phyloP scores from a whole-genome alignment of 2,888 invertebrate species.

The Sussaba pulchella region DNA sequence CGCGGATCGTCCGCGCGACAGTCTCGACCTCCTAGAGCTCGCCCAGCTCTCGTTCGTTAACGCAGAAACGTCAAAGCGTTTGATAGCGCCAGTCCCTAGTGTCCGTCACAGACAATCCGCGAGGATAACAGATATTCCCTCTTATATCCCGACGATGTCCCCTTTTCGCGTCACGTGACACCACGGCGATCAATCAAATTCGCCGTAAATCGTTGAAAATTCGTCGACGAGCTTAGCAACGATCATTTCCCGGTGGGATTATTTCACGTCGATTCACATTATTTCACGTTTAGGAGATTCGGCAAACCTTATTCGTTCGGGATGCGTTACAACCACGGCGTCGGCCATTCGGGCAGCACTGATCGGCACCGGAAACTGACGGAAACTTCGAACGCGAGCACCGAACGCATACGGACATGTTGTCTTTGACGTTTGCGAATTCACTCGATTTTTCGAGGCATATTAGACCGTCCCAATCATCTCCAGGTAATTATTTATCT shows the following conservation, averaged over 20 bases:
- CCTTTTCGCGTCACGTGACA: no score
- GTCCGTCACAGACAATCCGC: constrained; percentile 60
- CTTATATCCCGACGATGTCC: no score
- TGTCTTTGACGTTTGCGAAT: constrained; percentile 40
- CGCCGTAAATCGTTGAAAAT: no score
- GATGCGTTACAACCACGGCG: constrained; percentile 63
- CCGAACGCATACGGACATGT: constrained; percentile 9
- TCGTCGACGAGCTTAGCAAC: no score
- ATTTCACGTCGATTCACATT: constrained; percentile 71
- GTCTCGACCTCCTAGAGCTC: constrained; percentile 46
- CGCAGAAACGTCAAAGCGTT: constrained; percentile 56
- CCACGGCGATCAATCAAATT: no score
- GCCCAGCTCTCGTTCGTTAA: constrained; percentile 10
- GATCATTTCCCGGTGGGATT: no score
- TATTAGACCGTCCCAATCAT: no score
- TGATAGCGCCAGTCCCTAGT: neutral
- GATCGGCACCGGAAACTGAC: constrained; percentile 54
- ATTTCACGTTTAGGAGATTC: constrained; percentile 48
- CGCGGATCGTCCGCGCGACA: constrained; percentile 39
- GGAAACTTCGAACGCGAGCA: constrained; percentile 2
- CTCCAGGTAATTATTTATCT: no score
- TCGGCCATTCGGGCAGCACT: constrained; percentile 73
- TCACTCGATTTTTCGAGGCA: no score
- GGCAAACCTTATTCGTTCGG: constrained; percentile 31
- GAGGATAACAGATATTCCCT: no score